Base-by-base conservation (phyloP, 2,113 vertebrate species). In the Xiphias gladius region DNA sequence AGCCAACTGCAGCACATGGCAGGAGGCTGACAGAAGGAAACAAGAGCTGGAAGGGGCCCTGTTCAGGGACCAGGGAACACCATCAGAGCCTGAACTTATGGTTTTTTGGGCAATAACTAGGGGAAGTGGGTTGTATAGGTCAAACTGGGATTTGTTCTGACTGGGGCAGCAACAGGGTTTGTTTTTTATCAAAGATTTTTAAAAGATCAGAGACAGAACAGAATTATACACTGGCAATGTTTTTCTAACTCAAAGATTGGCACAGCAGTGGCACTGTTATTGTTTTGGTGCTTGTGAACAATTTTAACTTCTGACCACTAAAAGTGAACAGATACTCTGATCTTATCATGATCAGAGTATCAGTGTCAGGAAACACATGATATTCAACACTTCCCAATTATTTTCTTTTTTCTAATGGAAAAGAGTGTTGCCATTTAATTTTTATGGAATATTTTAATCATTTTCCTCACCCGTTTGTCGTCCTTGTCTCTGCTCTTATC, bases 401-500 rank as follows among this genome's bases (percentile, higher is more conserved):
- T n/a, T 41, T 30, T 41, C 19, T n/a, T 43, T 13, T 46, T 62
- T 67, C 1, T 63, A 43, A 58, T 46, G 12, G 16, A 72, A 32
- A 16, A 32, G 1, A 16, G 37, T 24, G 59, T 19, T 61, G 24
- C 19, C 6, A 19, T 62, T 75, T 66, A 0, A 26, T 7, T 54
- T 5, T 28, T 30, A 4, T 48, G 10, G 17, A 80, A 59, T 26
- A 26, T 55, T 28, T 11, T 0, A 64, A 54, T 2, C 13, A 5
- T 43, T 76, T 43, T 54, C 13, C 94, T 94, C 93, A 99, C 98
- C 95, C 93, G 96, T 94, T 95, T 96, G n/a, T 96, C 96, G 86
- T 97, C 97, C 88, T 91, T 96, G 78, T 97, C 97, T 87, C 95
- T 96, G 91, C 13, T 77, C 37, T 94, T 96, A 76, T 97, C 96